phyloP scores from a whole-genome alignment of 2,113 vertebrate species.

The Uropsilus gracilis region DNA sequence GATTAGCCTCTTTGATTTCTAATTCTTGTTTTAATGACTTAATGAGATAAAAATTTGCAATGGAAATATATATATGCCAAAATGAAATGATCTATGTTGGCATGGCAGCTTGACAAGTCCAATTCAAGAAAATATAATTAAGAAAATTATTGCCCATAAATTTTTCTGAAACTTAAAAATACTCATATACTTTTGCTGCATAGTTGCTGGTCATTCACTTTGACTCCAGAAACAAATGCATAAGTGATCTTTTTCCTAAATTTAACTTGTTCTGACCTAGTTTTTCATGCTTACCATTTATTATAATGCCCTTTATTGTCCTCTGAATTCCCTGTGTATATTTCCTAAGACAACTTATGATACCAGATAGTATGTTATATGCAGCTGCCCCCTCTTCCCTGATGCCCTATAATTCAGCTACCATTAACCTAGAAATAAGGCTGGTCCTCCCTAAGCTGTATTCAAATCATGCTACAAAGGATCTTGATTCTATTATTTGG shows the following conservation, averaged over 20 bases:
- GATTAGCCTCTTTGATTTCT: slow-evolving; percentile 9
- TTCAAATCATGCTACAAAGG: not conserved
- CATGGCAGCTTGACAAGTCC: not conserved
- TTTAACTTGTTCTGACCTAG: slow-evolving; percentile 50
- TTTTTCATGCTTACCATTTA: slow-evolving; percentile 49
- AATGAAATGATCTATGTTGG: not conserved
- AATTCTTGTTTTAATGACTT: not conserved
- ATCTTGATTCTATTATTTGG: slow-evolving; percentile 6
- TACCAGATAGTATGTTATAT: not conserved
- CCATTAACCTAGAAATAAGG: not conserved
- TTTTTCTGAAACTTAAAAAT: slow-evolving; percentile 44
- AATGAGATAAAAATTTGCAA: not conserved
- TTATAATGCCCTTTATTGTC: slow-evolving; percentile 38
- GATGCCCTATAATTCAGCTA: not conserved
- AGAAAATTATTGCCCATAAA: slow-evolving; percentile 14
- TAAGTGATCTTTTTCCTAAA: slow-evolving; percentile 28
- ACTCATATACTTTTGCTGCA: not conserved
- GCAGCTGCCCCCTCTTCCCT: not conserved
- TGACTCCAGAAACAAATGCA: not conserved
- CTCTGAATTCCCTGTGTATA: slow-evolving; percentile 53
- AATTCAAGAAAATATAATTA: not conserved
- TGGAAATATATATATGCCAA: not conserved
- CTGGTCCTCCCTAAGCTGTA: not conserved
- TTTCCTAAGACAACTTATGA: not conserved
- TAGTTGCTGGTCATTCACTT: not conserved